phyloP scores from a whole-genome alignment of 2,888 invertebrate species.

The Apotomis turbidana region DNA sequence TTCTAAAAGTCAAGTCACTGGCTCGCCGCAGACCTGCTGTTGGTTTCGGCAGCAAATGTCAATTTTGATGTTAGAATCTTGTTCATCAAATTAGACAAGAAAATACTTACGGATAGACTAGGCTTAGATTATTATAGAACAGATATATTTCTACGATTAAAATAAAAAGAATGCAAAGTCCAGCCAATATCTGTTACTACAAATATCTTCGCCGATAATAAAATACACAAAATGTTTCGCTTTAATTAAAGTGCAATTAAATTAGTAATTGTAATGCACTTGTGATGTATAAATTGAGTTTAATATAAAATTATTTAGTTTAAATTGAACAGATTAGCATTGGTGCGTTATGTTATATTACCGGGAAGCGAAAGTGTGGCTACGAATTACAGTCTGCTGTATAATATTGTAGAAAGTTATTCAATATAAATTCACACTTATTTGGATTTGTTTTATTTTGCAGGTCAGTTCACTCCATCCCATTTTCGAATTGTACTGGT shows the following conservation, averaged over 20 bases:
- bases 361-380: slow-evolving; percentile 46
- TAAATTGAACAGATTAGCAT: slow-evolving; percentile 52
- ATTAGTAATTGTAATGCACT: slow-evolving; percentile 50
- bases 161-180: not conserved
- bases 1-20: no score
- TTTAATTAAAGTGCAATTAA: slow-evolving; percentile 65
- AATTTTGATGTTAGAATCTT: no score
- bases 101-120: no score
- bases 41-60: no score
- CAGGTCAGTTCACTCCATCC: no score
- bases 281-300: slow-evolving; percentile 59
- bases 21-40: no score
- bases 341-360: slow-evolving; percentile 43
- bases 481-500: no score
- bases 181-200: not conserved
- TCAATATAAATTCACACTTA: slow-evolving; percentile 80
- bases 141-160: not conserved
- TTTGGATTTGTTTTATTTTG: slow-evolving; percentile 27
- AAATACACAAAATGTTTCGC: slow-evolving; percentile 38
- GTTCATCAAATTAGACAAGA: no score
- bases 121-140: slow-evolving; percentile 7
- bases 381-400: slow-evolving; percentile 73
- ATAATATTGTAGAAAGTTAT: slow-evolving; percentile 80
- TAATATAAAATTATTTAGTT: slow-evolving; percentile 48
- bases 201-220: slow-evolving; percentile 22